Evolutionary conservation across 2,888 invertebrate genomes (phyloP), one percentile per base, ranked within the genome.

Genomic region (Choristoneura rosaceana): DNA sequence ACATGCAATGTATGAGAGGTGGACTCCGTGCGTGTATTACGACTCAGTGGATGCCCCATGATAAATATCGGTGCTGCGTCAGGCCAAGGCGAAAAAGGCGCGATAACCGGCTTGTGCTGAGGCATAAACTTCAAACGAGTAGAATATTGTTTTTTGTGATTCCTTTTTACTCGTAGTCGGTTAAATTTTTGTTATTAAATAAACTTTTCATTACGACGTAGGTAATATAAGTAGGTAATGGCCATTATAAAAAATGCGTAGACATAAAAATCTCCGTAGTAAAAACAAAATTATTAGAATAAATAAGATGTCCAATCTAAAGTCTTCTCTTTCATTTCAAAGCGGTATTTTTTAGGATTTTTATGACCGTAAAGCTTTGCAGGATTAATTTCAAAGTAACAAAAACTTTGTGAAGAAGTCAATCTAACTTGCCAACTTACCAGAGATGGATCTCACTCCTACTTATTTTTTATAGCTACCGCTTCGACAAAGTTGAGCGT

Each of bases 371-470:
- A 43, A 55, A 67, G 55, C 62, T 71, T 61, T 65, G 33, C 70
- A n/a, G 66, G 67, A 71, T 71, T 71, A 71, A 71, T 71, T 67
- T 58, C 67, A 47, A 33, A 67, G 71, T 71, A 71, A 71, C 71
- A 71, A 66, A 71, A 71, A 71, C 61, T 71, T 71, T 25, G 45
- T 58, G 63, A 43, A 52, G 55, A 71, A 71, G 71, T 71, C 71
- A 71, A 71, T 71, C 71, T 71, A 71, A 71, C 67, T 71, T 71
- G 25, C 47, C 71, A 62, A 67, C 62, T 71, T 71, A 71, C 7
- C 50, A 12, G 71, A 59, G 66, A 71, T 67, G 61, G 52, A 38
- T 70, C 25, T 50, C 15, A 15, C 50, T 64, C 14, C 34, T 55
- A 66, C 60, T 62, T 45, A 50, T 67, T 71, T 71, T 71, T 71